phyloP scores from a whole-genome alignment of 2,797 vertebrate genomes.

The Tadarida brasiliensis region DNA sequence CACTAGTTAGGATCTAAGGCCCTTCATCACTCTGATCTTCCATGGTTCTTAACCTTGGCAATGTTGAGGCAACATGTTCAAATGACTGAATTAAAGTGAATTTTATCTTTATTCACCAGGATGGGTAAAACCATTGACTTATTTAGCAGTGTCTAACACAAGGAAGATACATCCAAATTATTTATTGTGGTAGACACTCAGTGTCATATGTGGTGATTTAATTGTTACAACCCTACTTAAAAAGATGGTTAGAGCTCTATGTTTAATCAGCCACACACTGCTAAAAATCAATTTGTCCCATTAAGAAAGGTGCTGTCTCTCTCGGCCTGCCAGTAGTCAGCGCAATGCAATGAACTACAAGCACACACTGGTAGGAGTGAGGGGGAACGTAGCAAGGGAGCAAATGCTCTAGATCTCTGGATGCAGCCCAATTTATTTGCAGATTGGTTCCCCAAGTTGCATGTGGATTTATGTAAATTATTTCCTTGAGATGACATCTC shows the following conservation, averaged over 20 bases:
- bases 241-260: conserved; percentile 44
- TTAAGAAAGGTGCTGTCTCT: conserved; percentile 17
- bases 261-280: conserved; percentile 61
- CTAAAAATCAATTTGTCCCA: conserved; percentile 57
- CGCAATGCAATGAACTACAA: too few relatives aligned
- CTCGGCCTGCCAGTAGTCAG: too few relatives aligned
- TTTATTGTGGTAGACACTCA: conserved; percentile 44
- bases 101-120: conserved; percentile 69
- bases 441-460: too few relatives aligned
- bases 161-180: conserved; percentile 25
- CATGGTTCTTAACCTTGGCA: conserved; percentile 25
- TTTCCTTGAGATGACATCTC: too few relatives aligned
- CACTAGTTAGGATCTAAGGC: background rate
- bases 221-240: conserved; percentile 10
- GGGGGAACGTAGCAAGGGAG: too few relatives aligned
- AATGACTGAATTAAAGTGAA: conserved; percentile 65
- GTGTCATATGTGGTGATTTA: conserved; percentile 55
- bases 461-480: too few relatives aligned
- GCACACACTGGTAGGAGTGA: too few relatives aligned
- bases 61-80: conserved; percentile 46
- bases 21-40: conserved; percentile 24
- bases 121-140: conserved; percentile 21
- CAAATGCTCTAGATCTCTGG: too few relatives aligned
- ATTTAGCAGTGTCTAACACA: conserved; percentile 44
- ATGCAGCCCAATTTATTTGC: too few relatives aligned